phyloP scores from a whole-genome alignment of 2,113 vertebrate genomes.

The Pelodiscus sinensis region DNA sequence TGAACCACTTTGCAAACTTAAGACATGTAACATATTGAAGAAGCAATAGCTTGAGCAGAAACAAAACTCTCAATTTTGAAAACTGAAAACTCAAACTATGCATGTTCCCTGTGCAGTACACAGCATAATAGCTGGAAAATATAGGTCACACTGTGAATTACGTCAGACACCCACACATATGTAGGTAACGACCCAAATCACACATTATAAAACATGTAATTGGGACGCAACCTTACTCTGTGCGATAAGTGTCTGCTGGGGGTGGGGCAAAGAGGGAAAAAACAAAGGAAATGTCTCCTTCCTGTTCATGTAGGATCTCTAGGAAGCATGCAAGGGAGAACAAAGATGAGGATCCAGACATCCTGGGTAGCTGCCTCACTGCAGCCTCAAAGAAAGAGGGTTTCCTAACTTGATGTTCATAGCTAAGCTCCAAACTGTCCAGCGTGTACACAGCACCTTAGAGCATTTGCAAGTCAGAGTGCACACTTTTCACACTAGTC shows the following conservation, averaged over 20 bases:
- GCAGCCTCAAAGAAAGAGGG: not conserved
- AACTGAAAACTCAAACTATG: slow-evolving; percentile 53
- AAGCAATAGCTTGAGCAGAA: slow-evolving; percentile 54
- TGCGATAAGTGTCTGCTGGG: slow-evolving; percentile 24
- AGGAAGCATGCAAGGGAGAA: not conserved
- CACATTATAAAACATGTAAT: slow-evolving; percentile 31
- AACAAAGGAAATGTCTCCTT: slow-evolving; percentile 38
- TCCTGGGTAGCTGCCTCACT: not conserved
- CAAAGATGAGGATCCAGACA: slow-evolving; percentile 13
- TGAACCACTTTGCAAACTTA: slow-evolving; percentile 41
- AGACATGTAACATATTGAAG: slow-evolving; percentile 27
- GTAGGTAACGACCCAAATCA: slow-evolving; percentile 19
- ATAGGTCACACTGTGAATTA: slow-evolving; percentile 39
- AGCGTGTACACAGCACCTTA: accelerated
- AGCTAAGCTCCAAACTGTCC: not conserved
- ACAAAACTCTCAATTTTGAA: slow-evolving; percentile 64
- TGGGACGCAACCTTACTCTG: slow-evolving; percentile 21
- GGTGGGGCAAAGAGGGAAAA: not conserved
- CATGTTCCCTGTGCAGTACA: slow-evolving; percentile 44
- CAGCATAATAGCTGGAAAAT: slow-evolving; percentile 54
- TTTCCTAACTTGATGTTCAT: not conserved
- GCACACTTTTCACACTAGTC: accelerated
- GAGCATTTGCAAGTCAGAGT: not conserved
- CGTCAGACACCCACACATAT: slow-evolving; percentile 26
- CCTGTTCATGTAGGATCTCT: not conserved